A percentile compares a stretch with the other conserved stretches of the same genome.
Evolutionary conservation across 2,113 vertebrate genomes (phyloP).

Genomic region (Petrocephalus zakoni): DNA sequence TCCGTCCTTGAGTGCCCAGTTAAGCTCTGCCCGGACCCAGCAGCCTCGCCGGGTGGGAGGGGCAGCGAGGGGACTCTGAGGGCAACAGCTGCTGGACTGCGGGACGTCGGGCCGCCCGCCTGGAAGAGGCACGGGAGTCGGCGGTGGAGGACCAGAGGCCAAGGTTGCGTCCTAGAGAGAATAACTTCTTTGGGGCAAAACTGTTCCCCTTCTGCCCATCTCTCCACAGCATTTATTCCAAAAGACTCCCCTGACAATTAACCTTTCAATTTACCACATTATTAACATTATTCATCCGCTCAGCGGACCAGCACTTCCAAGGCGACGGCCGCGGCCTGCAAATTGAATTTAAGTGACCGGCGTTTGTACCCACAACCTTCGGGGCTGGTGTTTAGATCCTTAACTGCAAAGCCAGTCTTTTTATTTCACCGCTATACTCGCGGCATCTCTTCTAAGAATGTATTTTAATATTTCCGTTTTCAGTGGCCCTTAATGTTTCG

Average conservation of each 20-base stretch:
- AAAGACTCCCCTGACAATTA: neutral
- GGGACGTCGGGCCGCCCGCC: constrained; percentile 48
- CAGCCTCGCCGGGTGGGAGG: constrained; percentile 35
- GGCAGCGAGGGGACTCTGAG: constrained; percentile 28
- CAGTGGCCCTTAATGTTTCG: neutral
- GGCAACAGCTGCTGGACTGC: constrained; percentile 61
- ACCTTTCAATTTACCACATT: neutral
- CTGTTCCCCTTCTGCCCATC: constrained; percentile 41
- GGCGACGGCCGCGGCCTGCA: neutral
- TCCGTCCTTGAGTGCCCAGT: constrained; percentile 18
- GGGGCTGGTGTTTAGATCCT: neutral
- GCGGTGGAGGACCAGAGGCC: constrained; percentile 36
- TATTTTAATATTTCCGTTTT: neutral
- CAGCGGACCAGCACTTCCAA: neutral
- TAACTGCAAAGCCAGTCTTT: neutral
- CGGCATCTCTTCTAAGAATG: neutral
- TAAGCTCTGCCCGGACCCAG: constrained; percentile 8
- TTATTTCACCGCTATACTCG: neutral
- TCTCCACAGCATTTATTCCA: constrained; percentile 51
- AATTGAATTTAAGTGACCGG: neutral
- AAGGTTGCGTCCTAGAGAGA: constrained; percentile 39
- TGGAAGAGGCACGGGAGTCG: constrained; percentile 31
- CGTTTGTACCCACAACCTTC: neutral
- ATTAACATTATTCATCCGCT: neutral
- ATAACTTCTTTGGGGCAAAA: constrained; percentile 31